Conservation (phyloP, 2,797 vertebrate genomes). For the Pipistrellus pipistrellus region DNA sequence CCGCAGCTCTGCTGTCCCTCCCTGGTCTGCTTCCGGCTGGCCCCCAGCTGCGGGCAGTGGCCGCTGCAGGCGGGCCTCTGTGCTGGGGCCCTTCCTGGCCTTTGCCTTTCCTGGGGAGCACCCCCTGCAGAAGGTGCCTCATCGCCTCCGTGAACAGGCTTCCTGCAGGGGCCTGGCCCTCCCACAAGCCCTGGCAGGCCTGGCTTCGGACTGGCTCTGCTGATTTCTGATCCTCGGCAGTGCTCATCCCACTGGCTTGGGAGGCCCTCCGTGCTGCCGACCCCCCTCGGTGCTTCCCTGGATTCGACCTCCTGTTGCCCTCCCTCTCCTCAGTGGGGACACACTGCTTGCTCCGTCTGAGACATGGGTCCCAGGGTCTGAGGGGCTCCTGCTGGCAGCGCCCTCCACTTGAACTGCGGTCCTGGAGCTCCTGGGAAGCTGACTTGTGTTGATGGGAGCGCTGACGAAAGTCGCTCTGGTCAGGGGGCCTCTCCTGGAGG, state of each 20-base stretch:
- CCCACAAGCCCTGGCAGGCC: not conserved
- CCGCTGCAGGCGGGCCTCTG: not conserved
- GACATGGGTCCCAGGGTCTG: too few species aligned
- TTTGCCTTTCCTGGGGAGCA: not conserved
- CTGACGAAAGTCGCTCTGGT: fast-evolving
- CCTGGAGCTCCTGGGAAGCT: not conserved
- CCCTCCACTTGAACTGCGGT: fast-evolving
- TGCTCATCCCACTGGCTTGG: not conserved
- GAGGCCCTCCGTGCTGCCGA: not conserved
- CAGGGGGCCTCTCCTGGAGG: not conserved
- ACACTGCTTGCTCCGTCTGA: not conserved
- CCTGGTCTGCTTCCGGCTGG: not conserved
- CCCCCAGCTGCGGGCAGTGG: fast-evolving
- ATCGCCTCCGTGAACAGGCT: not conserved
- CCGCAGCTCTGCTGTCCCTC: fast-evolving
- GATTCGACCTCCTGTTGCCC: too few species aligned
- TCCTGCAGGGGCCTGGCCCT: not conserved
- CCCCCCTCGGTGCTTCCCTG: not conserved
- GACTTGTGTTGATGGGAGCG: not conserved
- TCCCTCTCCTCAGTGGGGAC: too few species aligned
- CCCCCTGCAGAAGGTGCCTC: not conserved
- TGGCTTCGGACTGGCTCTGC: not conserved
- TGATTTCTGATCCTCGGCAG: not conserved
- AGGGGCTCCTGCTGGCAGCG: not conserved
- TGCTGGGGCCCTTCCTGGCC: not conserved